Conservation (phyloP, 1,140 invertebrate genomes). For the Drosophila kohkoa region DNA sequence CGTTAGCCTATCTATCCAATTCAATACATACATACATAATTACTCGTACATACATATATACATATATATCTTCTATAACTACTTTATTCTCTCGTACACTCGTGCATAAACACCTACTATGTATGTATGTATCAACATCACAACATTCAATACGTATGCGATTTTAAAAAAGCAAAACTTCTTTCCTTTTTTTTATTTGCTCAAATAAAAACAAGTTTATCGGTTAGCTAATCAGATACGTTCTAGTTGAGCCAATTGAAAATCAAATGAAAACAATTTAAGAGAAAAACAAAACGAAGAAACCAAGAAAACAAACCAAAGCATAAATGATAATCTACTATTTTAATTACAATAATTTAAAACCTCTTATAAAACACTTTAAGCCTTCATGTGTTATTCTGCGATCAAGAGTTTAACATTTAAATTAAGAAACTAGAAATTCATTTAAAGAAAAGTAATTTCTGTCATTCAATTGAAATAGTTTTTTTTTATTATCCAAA, state of each 20-base stretch:
- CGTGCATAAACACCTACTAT: constrained; percentile 4
- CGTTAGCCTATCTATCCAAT: constrained; percentile 26
- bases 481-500: no score
- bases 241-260: constrained; percentile 26
- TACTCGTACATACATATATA: not conserved
- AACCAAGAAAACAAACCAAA: constrained; percentile 3
- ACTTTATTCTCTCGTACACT: not conserved
- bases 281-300: not conserved
- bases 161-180: constrained; percentile 1
- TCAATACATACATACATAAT: constrained; percentile 13
- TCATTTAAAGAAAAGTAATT: no score
- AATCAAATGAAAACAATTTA: not conserved
- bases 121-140: constrained; percentile 31
- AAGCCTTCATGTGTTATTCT: constrained; percentile 64
- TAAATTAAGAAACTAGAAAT: not conserved
- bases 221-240: constrained; percentile 31
- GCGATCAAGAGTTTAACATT: not conserved
- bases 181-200: no score
- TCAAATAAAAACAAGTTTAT: constrained; percentile 10
- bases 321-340: constrained; percentile 22
- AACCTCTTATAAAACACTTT: constrained; percentile 8
- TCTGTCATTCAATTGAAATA: no score
- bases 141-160: constrained; percentile 15
- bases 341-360: constrained; percentile 21
- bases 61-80: not conserved